phyloP scores from a whole-genome alignment of 2,797 vertebrate species.

The Anabacerthia variegaticeps region DNA sequence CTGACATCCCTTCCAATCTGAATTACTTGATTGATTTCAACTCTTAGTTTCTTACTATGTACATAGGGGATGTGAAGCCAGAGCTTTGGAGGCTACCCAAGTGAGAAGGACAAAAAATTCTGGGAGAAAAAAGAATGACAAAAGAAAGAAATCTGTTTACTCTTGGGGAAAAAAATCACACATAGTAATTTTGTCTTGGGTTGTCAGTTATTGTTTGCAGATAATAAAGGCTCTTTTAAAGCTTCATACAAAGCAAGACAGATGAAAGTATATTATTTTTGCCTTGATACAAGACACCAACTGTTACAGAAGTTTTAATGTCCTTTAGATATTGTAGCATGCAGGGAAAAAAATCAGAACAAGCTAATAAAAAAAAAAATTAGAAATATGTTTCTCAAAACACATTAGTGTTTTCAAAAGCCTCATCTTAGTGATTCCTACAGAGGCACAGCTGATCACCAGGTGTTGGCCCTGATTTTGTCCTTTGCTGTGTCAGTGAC shows the following conservation, averaged over 20 bases:
- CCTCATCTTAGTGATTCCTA: not conserved
- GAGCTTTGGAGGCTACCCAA: not conserved
- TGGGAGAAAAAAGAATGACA: not conserved
- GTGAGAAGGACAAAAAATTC: not conserved
- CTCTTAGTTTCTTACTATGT: not conserved
- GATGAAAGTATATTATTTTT: constrained; percentile 5
- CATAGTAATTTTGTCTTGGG: not conserved
- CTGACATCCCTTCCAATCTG: not conserved
- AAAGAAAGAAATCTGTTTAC: not conserved
- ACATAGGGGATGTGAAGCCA: not conserved
- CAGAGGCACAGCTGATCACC: not conserved
- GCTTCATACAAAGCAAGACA: not conserved
- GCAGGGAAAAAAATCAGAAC: not conserved
- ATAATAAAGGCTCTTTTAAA: not conserved
- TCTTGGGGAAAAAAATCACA: not conserved
- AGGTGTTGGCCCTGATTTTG: not conserved
- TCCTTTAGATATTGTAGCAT: not conserved
- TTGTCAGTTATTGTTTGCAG: not conserved
- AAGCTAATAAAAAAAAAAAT: not conserved
- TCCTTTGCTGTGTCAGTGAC: not conserved
- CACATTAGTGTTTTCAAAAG: not conserved
- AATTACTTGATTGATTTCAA: not conserved
- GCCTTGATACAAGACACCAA: not conserved
- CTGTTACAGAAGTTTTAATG: not conserved
- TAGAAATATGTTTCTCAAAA: not conserved